These are phyloP conservation scores for Diplodus puntazzo DNA, from an alignment of 2,797 vertebrate species.

Conservation along the genomic window DNA sequence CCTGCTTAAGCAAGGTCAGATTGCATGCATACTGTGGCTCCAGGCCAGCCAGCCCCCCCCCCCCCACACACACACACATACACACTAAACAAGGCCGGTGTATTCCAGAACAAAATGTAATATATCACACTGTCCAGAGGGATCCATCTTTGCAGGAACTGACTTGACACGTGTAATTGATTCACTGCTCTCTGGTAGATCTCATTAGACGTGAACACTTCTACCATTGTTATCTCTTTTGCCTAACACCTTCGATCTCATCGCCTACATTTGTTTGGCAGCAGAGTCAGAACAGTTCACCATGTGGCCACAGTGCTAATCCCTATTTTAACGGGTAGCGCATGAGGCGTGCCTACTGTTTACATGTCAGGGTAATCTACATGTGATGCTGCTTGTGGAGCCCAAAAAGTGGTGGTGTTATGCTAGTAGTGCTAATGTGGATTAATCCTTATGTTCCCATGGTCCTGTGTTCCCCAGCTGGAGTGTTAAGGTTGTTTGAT, in stretches of 20 bases:
- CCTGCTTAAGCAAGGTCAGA: conserved; percentile 61
- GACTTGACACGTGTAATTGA: conserved; percentile 25
- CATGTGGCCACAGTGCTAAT: conserved; percentile 51
- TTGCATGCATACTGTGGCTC: conserved; percentile 26
- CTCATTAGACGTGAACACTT: conserved; percentile 10
- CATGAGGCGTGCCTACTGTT: conserved; percentile 39
- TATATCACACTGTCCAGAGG: neutral
- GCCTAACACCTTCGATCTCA: neutral
- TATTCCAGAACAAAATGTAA: conserved; percentile 15
- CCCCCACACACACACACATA: neutral
- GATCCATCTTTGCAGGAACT: conserved; percentile 21
- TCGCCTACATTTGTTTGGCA: conserved; percentile 16
- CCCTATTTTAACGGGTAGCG: conserved; percentile 53
- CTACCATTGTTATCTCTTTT: neutral
- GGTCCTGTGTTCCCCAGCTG: too few species aligned
- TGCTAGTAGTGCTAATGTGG: neutral
- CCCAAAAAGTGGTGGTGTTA: neutral
- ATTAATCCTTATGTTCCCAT: too few species aligned
- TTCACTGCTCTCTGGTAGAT: conserved; percentile 15
- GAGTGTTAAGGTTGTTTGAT: too few species aligned
- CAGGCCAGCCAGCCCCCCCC: conserved; percentile 29
- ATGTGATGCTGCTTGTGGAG: neutral
- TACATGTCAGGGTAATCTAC: conserved; percentile 37
- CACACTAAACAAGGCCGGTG: conserved; percentile 5
- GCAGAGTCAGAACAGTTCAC: conserved; percentile 19